Base-by-base conservation (phyloP, 1,140 invertebrate genomes). In the Leptestheria dahalacensis region DNA sequence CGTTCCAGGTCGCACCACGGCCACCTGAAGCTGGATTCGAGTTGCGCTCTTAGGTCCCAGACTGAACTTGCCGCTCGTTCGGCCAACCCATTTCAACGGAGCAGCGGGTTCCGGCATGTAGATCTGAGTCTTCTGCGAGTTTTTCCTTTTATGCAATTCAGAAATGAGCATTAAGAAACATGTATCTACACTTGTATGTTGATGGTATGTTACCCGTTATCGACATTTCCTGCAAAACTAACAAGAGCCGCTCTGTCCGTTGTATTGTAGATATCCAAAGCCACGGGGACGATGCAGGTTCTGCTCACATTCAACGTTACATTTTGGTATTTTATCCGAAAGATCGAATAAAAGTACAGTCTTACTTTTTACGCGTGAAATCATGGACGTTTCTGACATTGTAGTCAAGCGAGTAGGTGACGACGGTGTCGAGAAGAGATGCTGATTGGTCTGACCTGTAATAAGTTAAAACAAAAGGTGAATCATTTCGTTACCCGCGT, bases 91-190 rank as follows among this genome's bases (percentile, higher is more conserved):
- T 2, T 29, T 15, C 20, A 55, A 20, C 3, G 53, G 53, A 1
- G 53, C 21, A 18, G 53, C 53, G 18, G 53, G 26, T 55, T 55
- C 53, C 12, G 53, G 53, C 53, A 55, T 55, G 26, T 55, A 55
- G 26, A 55, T 29, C 28, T 55, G 53, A 25, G 53, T 41, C 33
- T 41, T 41, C 33, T 41, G 33, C 33, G 33, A 41, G 6, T 6
- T 41, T 41, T 41, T 15, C 33, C 33, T 41, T n/a, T n/a, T n/a
- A n/a, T n/a, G n/a, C n/a, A n/a, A n/a, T n/a, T n/a, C n/a, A n/a
- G n/a, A n/a, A n/a, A n/a, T n/a, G n/a, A n/a, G n/a, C n/a, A n/a
- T n/a, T n/a, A n/a, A n/a, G n/a, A n/a, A n/a, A n/a, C n/a, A n/a
- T n/a, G n/a, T n/a, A n/a, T n/a, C n/a, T n/a, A n/a, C n/a, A n/a